Conservation (phyloP, 2,113 vertebrate genomes). For the Arizona elegans region DNA sequence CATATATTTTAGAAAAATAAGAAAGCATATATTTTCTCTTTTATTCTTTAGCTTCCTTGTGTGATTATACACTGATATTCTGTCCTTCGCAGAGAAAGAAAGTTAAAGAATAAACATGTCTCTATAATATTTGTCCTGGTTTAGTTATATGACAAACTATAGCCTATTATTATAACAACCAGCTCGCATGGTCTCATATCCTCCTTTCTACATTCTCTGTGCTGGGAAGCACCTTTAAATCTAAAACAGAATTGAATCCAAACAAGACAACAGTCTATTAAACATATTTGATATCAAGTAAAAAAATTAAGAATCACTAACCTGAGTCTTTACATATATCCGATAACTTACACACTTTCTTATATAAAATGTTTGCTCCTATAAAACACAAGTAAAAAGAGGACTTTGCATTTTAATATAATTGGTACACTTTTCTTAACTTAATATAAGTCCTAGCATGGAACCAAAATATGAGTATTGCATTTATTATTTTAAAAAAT, state of each 20-base stretch:
- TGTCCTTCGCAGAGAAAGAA: background rate
- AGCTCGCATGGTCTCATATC: background rate
- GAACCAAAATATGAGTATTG: background rate
- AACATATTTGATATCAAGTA: background rate
- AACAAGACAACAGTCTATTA: background rate
- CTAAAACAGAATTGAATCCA: background rate
- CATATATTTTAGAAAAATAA: background rate
- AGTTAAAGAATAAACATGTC: background rate
- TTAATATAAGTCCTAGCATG: background rate
- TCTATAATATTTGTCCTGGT: background rate
- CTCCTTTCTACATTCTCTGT: background rate
- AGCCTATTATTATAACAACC: background rate
- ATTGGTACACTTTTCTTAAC: background rate
- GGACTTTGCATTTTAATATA: background rate
- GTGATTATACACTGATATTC: background rate
- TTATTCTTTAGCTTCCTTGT: background rate
- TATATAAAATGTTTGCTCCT: constrained; percentile 52
- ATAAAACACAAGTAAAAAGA: background rate
- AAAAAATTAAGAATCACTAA: constrained; percentile 46
- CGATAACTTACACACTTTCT: constrained; percentile 66
- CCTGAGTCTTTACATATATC: constrained; percentile 69
- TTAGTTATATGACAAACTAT: background rate
- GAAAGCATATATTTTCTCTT: background rate
- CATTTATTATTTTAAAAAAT: background rate
- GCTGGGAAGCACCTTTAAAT: background rate